A percentile compares a stretch with the other conserved stretches of the same genome.
phyloP scores from a whole-genome alignment of 2,797 vertebrate genomes.

The Molossus alvarezi region DNA sequence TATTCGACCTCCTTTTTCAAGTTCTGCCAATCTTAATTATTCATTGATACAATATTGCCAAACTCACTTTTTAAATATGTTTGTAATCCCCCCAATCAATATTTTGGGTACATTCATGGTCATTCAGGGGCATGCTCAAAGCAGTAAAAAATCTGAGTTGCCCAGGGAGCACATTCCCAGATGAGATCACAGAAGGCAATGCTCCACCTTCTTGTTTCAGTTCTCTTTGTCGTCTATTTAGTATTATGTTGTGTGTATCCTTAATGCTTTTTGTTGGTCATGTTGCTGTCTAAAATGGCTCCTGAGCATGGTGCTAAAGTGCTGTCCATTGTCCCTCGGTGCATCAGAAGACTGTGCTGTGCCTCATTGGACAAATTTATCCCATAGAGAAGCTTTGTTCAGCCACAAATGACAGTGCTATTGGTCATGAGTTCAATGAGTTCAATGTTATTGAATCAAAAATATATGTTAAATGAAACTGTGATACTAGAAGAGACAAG shows the following conservation, averaged over 20 bases:
- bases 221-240: not conserved
- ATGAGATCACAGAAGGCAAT: rapidly evolving
- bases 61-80: not conserved
- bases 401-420: too few relatives aligned
- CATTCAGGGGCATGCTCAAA: not conserved
- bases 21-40: too few relatives aligned
- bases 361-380: rapidly evolving
- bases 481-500: too few relatives aligned
- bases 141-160: too few relatives aligned
- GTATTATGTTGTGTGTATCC: too few relatives aligned
- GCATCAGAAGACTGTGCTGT: not conserved
- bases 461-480: too few relatives aligned
- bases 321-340: not conserved
- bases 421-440: too few relatives aligned
- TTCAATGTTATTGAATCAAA: not conserved
- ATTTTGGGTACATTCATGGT: too few relatives aligned
- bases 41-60: not conserved
- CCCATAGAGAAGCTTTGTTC: not conserved
- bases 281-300: not conserved
- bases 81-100: not conserved
- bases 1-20: not conserved
- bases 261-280: not conserved
- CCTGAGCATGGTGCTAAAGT: not conserved
- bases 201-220: too few relatives aligned
- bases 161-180: rapidly evolving